A percentile compares a stretch with the other conserved stretches of the same genome.
Evolutionary conservation across 2,797 vertebrate species (phyloP).

Genomic region (Limnodromus scolopaceus): DNA sequence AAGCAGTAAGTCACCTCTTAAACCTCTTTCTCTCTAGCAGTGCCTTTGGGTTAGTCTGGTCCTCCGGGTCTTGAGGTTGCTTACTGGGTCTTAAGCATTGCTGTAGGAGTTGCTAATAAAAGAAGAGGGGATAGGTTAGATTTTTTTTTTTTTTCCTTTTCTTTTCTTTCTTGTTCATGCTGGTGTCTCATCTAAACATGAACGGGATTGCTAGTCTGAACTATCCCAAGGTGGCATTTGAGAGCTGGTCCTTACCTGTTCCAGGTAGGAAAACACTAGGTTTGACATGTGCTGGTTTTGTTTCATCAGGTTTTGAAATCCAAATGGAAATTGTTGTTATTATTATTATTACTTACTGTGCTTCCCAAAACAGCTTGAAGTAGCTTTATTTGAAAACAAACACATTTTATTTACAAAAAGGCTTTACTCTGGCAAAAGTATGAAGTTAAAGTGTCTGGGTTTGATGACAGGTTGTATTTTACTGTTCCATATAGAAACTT

Average conservation of each 20-base stretch:
- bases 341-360: neutral
- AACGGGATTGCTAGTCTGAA: conserved; percentile 75
- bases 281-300: conserved; percentile 51
- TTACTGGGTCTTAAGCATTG: neutral
- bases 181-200: conserved; percentile 70
- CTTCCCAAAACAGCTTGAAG: conserved; percentile 40
- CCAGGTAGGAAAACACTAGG: conserved; percentile 77
- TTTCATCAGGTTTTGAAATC: conserved; percentile 48
- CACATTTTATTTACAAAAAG: conserved; percentile 39
- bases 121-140: conserved; percentile 51
- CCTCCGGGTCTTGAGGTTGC: conserved; percentile 35
- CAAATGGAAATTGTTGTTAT: conserved; percentile 1
- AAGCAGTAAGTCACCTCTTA: conserved; percentile 83
- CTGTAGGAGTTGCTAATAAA: conserved; percentile 35
- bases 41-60: conserved; percentile 47
- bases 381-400: conserved; percentile 46
- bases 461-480: conserved; percentile 20
- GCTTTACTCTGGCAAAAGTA: conserved; percentile 8
- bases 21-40: conserved; percentile 50
- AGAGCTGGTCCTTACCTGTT: conserved; percentile 79
- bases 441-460: conserved; percentile 22
- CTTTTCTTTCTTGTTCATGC: conserved; percentile 40
- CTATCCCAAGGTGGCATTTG: conserved; percentile 77
- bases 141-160: neutral
- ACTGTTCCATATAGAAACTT: neutral